Evolutionary conservation across 2,888 invertebrate species (phyloP).

Genomic region (Punctoribates punctum): DNA sequence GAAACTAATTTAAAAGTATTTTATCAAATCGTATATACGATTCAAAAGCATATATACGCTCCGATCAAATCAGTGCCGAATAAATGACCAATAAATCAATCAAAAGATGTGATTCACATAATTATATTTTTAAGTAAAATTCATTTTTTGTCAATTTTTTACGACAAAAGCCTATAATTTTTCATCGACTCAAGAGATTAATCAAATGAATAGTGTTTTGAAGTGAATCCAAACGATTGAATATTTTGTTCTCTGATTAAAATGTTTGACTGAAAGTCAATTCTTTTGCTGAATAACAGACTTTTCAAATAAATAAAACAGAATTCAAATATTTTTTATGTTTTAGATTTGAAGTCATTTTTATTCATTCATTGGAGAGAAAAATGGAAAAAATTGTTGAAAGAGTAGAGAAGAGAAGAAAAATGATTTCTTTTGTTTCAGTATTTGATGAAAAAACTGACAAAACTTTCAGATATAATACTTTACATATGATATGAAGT

Average conservation of each 20-base stretch:
- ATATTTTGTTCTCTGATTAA: too few species aligned
- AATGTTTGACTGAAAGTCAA: neutral
- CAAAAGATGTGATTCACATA: too few species aligned
- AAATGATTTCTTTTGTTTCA: neutral
- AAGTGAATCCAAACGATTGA: too few species aligned
- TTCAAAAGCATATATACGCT: too few species aligned
- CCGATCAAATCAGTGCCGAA: too few species aligned
- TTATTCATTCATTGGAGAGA: neutral
- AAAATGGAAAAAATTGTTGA: neutral
- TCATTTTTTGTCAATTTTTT: too few species aligned
- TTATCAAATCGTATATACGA: neutral
- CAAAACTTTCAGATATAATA: neutral
- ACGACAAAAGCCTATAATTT: too few species aligned
- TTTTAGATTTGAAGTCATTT: neutral
- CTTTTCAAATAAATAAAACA: neutral
- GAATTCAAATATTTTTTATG: neutral
- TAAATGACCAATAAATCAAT: too few species aligned
- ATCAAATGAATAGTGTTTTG: too few species aligned
- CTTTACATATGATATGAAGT: neutral
- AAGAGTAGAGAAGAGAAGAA: neutral
- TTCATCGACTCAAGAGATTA: too few species aligned
- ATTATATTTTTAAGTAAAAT: too few species aligned
- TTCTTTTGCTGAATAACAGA: neutral
- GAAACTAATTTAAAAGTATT: slow-evolving; percentile 7
- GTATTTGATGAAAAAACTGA: neutral